These are phyloP conservation scores for Anhinga rufa DNA, from an alignment of 2,113 vertebrate species.

Conservation along the genomic window DNA sequence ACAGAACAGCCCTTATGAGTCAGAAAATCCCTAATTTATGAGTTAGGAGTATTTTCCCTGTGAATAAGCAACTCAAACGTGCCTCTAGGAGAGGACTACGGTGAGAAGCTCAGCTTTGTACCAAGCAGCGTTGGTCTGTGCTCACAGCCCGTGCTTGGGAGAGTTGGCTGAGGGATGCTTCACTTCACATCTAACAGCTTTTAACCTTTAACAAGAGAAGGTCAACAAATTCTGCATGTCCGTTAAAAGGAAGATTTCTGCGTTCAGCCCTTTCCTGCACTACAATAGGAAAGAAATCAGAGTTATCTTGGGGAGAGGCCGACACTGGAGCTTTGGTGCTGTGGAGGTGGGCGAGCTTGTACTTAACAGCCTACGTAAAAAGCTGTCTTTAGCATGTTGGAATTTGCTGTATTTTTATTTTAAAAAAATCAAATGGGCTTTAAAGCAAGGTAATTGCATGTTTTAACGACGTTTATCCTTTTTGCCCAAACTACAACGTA, in stretches of 20 bases:
- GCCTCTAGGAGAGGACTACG: neutral
- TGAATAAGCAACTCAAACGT: rapidly evolving
- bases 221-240: neutral
- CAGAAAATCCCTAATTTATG: neutral
- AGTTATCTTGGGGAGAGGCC: neutral
- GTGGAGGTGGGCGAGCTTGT: neutral
- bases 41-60: neutral
- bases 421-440: neutral
- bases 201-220: neutral
- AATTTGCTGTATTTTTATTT: neutral
- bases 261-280: neutral
- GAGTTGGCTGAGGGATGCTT: neutral
- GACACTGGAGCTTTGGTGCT: neutral
- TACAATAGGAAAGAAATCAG: neutral
- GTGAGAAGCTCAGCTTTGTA: neutral
- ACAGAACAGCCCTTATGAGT: neutral
- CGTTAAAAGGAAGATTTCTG: neutral
- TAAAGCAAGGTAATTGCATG: neutral
- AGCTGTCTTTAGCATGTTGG: neutral
- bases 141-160: neutral
- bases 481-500: neutral
- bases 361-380: neutral
- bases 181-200: neutral
- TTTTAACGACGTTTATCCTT: neutral
- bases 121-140: neutral